Conservation (phyloP, 2,888 invertebrate species). For the Mythimna albipuncta region DNA sequence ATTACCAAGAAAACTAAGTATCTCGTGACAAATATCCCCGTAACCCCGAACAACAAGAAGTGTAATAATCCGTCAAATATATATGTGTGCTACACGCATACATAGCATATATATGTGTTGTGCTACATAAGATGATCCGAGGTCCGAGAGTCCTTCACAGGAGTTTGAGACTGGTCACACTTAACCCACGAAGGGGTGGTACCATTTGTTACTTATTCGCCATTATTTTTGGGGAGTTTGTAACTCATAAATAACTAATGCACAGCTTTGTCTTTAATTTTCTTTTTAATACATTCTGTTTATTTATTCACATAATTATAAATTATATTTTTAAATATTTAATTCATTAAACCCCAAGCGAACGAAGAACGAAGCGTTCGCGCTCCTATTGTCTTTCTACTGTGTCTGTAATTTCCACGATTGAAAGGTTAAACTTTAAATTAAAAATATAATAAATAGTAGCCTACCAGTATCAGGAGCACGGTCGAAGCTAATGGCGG, state of each 20-base stretch:
- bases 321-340: no score
- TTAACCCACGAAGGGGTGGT: conserved; percentile 3
- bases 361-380: no score
- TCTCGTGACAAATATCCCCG: neutral
- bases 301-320: no score
- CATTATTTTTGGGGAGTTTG: neutral
- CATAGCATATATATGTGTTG: neutral
- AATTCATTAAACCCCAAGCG: no score
- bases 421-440: no score
- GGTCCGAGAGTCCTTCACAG: conserved; percentile 43
- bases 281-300: no score
- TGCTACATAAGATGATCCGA: conserved; percentile 46
- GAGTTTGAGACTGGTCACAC: conserved; percentile 45
- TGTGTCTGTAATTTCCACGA: no score
- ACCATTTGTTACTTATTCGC: conserved; percentile 37
- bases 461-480: no score
- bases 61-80: conserved; percentile 24
- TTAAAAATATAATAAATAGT: no score
- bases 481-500: no score
- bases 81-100: neutral
- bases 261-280: no score
- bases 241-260: neutral
- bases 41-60: conserved; percentile 2
- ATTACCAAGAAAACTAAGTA: neutral
- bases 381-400: no score